Evolutionary conservation across 2,797 vertebrate genomes (phyloP).

Genomic region (Sebastiscus tertius): DNA sequence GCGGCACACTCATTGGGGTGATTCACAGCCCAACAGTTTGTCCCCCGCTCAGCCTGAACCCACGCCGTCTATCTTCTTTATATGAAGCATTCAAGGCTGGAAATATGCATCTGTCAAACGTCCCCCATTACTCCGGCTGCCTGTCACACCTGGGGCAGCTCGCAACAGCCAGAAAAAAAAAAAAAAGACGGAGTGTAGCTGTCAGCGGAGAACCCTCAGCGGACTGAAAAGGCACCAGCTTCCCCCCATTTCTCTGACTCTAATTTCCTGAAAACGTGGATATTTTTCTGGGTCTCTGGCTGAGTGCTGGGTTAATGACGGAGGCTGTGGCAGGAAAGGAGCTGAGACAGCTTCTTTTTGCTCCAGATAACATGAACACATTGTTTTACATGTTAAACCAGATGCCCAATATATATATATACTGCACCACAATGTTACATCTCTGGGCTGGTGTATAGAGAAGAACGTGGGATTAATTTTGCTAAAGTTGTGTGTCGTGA

Average conservation of each 20-base stretch:
- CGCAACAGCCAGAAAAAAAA: slow-evolving; percentile 54
- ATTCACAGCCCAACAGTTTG: slow-evolving; percentile 81
- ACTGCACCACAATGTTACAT: neutral
- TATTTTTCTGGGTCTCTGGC: slow-evolving; percentile 65
- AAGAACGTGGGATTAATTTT: slow-evolving; percentile 13
- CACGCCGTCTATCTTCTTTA: slow-evolving; percentile 81
- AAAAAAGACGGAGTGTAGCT: slow-evolving; percentile 74
- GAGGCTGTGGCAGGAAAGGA: slow-evolving; percentile 48
- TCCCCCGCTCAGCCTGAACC: slow-evolving; percentile 69
- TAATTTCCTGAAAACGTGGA: slow-evolving; percentile 75
- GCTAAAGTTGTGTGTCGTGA: neutral
- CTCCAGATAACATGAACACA: slow-evolving; percentile 41
- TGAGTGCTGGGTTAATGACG: slow-evolving; percentile 67
- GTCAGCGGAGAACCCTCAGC: slow-evolving; percentile 72
- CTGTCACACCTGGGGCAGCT: slow-evolving; percentile 82
- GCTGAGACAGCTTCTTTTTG: slow-evolving; percentile 63
- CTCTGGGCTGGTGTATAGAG: slow-evolving; percentile 4
- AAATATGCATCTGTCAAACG: slow-evolving; percentile 83
- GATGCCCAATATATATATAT: neutral
- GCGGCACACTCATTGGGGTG: slow-evolving; percentile 74
- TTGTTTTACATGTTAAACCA: slow-evolving; percentile 32
- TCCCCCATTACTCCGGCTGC: slow-evolving; percentile 79
- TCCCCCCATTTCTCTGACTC: slow-evolving; percentile 66
- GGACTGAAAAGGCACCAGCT: slow-evolving; percentile 71
- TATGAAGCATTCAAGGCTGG: slow-evolving; percentile 82